phyloP scores from a whole-genome alignment of 2,888 invertebrate genomes.

The Microctonus hyperodae region DNA sequence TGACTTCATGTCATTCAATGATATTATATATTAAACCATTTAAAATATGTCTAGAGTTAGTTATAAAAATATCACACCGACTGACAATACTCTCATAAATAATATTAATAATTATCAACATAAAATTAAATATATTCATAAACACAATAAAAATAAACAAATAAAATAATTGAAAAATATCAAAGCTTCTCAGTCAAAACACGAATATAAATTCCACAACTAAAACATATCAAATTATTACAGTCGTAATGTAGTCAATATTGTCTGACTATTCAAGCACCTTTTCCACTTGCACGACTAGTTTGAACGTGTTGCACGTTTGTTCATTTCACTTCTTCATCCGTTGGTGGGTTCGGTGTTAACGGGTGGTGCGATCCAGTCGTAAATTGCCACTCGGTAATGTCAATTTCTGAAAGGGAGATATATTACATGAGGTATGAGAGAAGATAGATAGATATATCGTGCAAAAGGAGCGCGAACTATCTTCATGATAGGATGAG shows the following conservation, averaged over 20 bases:
- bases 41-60: background rate
- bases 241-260: background rate
- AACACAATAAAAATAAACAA: background rate
- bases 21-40: background rate
- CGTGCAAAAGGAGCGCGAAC: background rate
- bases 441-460: background rate
- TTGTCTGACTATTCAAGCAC: slow-evolving; percentile 16
- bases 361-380: slow-evolving; percentile 16
- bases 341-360: slow-evolving; percentile 5
- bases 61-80: background rate
- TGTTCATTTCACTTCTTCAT: background rate
- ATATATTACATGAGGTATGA: background rate
- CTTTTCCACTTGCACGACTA: slow-evolving; percentile 9
- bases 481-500: background rate
- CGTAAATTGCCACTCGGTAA: slow-evolving; percentile 24
- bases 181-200: no score
- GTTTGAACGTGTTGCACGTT: background rate
- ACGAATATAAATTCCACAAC: background rate
- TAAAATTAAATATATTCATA: background rate
- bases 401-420: slow-evolving; percentile 14
- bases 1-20: background rate
- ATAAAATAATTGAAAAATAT: background rate
- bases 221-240: background rate
- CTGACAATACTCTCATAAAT: background rate
- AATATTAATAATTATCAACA: background rate